Base-by-base conservation (phyloP, 2,888 invertebrate species). In the Pyrochroa serraticornis region DNA sequence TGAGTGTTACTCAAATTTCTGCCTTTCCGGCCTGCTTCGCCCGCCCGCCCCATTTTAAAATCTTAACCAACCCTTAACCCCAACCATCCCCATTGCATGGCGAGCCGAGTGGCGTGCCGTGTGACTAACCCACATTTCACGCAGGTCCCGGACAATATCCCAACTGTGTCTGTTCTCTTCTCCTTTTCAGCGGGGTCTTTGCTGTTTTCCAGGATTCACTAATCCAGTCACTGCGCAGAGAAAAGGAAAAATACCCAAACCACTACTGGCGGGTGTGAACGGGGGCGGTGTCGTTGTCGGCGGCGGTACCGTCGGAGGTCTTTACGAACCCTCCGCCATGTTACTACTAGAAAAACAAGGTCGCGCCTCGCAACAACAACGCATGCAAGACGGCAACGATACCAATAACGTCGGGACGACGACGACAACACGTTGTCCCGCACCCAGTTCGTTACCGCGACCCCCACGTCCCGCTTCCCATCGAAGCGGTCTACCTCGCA, bases 151-250 rank as follows among this genome's bases (percentile, higher is more conserved):
- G 76, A 76, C 58, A 68, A 75, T 66, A 72, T 78, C 80, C 80
- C 79, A 77, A 79, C 75, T 77, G 75, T 75, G 67, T 71, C 79
- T 76, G 82, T 81, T 82, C 79, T 80, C 78, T 82, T 81, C 82
- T 81, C 82, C 81, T 81, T 84, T 87, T 85, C 86, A 91, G 90
- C 89, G 90, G 72, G 91, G 88, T 75, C 86, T 91, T 74, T 91
- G 91, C 87, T 91, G 91, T 84, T 91, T 91, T 87, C 90, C 91
- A 85, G 87, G 87, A 84, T 85, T 88, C 87, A 81, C 87, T 87
- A 85, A 88, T 87, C 83, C 87, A 85, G 83, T 87, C 85, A 81
- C 86, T 86, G 79, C 86, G 85, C 83, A 86, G 84, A 82, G 88
- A 87, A 86, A 88, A 84, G 86, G 87, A 85, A 87, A 87, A 86